These are phyloP conservation scores for Protodeltote pygarga DNA, from an alignment of 2,888 invertebrate genomes.

Conservation along the genomic window DNA sequence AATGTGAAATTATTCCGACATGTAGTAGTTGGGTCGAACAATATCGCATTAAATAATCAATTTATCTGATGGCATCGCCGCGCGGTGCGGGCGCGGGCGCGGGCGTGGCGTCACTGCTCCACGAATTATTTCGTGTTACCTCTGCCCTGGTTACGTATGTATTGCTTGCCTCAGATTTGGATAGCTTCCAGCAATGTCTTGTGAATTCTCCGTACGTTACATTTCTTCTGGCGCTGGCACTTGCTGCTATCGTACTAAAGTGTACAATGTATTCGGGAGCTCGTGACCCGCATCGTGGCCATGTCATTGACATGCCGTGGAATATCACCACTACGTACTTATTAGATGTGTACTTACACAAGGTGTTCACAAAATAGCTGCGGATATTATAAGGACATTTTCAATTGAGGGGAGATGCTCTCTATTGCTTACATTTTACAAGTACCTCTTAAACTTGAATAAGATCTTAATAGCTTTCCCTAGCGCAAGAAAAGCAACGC, in stretches of 20 bases:
- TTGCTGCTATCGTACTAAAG: not conserved
- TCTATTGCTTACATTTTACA: too few species aligned
- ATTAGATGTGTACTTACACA: too few species aligned
- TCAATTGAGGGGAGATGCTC: too few species aligned
- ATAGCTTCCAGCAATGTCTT: slow-evolving; percentile 5
- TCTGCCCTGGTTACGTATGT: not conserved
- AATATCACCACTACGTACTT: too few species aligned
- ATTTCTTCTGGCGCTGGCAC: slow-evolving; percentile 6
- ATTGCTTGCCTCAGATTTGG: slow-evolving; percentile 7
- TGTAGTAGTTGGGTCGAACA: not conserved
- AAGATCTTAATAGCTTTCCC: too few species aligned
- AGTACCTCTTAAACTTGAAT: too few species aligned
- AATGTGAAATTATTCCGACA: not conserved
- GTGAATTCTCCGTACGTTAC: not conserved
- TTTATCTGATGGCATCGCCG: not conserved
- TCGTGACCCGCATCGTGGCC: not conserved
- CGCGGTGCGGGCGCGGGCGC: too few species aligned
- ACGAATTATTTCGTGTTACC: not conserved
- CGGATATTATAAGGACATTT: too few species aligned
- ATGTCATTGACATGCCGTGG: not conserved
- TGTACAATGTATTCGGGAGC: not conserved
- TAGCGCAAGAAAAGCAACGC: too few species aligned
- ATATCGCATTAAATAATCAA: slow-evolving; percentile 1
- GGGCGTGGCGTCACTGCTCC: not conserved
- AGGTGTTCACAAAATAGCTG: too few species aligned